Conservation (phyloP, 1,140 invertebrate species). For the Chlorops oryzae region DNA sequence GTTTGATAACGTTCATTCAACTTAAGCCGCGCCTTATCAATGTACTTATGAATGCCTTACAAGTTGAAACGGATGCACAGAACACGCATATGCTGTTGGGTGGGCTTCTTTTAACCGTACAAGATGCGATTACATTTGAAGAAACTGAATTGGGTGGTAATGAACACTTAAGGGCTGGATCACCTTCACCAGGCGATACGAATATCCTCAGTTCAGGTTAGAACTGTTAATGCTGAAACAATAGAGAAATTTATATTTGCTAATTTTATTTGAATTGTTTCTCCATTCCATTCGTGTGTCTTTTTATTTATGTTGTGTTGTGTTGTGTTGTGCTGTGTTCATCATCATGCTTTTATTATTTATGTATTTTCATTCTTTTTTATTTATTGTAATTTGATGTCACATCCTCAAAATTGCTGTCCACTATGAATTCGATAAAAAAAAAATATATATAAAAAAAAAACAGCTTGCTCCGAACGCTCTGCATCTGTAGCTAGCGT, state of each 20-base stretch:
- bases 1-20: constrained; percentile 65
- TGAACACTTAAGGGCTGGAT: constrained; percentile 53
- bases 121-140: constrained; percentile 75
- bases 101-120: constrained; percentile 70
- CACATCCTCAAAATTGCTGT: too few species aligned
- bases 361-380: too few species aligned
- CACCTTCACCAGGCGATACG: constrained; percentile 52
- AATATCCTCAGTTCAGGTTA: constrained; percentile 69
- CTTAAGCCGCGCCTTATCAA: constrained; percentile 78
- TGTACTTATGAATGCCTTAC: constrained; percentile 76
- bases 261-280: not conserved
- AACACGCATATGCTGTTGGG: constrained; percentile 88
- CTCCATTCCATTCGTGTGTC: too few species aligned
- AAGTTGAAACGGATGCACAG: constrained; percentile 77
- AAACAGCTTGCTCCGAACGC: constrained; percentile 43
- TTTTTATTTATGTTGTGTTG: constrained; percentile 7
- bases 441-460: constrained; percentile 9
- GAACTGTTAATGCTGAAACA: too few species aligned
- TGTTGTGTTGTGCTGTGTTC: too few species aligned
- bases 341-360: too few species aligned
- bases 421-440: constrained; percentile 3
- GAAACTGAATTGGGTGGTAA: constrained; percentile 53
- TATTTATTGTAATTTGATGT: too few species aligned
- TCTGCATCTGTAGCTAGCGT: constrained; percentile 41
- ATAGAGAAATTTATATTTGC: not conserved